These are phyloP conservation scores for Zele albiditarsus DNA, from an alignment of 2,888 invertebrate species.

Conservation along the genomic window DNA sequence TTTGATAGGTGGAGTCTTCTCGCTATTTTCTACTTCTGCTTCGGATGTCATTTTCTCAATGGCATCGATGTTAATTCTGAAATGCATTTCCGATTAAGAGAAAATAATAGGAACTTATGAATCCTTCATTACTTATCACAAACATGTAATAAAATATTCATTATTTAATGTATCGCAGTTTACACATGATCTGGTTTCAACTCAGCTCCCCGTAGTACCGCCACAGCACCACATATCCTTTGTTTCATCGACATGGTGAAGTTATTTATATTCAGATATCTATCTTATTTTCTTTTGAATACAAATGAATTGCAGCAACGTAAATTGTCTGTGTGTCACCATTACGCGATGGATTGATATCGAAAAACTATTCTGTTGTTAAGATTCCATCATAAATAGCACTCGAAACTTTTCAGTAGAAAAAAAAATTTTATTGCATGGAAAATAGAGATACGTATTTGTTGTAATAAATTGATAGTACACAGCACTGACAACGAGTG, in stretches of 20 bases:
- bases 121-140: neutral
- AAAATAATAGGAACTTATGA: neutral
- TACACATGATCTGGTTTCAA: constrained; percentile 55
- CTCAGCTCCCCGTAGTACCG: constrained; percentile 57
- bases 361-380: constrained; percentile 18
- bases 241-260: constrained; percentile 59
- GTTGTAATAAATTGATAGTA: constrained; percentile 49
- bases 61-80: constrained; percentile 53
- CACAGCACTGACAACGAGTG: constrained; percentile 46
- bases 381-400: constrained; percentile 27
- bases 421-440: neutral
- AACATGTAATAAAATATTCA: neutral
- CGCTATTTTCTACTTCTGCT: constrained; percentile 53
- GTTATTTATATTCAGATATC: constrained; percentile 38
- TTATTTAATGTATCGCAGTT: constrained; percentile 41
- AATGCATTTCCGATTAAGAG: constrained; percentile 17
- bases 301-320: constrained; percentile 22
- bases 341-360: constrained; percentile 17
- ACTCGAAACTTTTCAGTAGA: neutral
- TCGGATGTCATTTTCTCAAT: constrained; percentile 63
- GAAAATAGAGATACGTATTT: neutral
- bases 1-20: constrained; percentile 29
- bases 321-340: constrained; percentile 13
- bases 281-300: constrained; percentile 14
- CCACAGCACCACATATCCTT: constrained; percentile 59